Conservation (phyloP, 2,113 vertebrate species). For the Hippocampus comes region DNA sequence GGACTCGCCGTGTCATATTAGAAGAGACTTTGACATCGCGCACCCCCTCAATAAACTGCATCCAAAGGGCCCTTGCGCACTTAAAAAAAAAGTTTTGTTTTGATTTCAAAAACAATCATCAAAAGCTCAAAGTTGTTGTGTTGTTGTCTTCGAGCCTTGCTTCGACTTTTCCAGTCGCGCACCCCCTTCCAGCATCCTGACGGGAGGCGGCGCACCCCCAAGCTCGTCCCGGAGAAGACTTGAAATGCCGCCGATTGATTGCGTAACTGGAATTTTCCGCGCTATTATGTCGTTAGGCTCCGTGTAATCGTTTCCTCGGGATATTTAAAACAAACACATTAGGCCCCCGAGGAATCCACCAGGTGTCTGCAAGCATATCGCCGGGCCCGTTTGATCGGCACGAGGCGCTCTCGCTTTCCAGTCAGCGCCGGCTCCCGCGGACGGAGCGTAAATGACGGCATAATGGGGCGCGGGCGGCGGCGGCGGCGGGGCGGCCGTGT, state of each 20-base stretch:
- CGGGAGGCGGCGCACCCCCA: conserved; percentile 31
- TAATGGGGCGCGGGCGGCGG: conserved; percentile 92
- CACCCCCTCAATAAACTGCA: too few species aligned
- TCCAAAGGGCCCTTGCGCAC: too few species aligned
- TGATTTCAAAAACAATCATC: not conserved
- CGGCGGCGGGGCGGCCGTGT: conserved; percentile 89
- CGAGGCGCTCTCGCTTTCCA: conserved; percentile 70
- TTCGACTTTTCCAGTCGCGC: not conserved
- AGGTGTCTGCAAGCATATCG: conserved; percentile 84
- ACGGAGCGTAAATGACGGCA: conserved; percentile 96
- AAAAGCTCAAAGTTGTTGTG: too few species aligned
- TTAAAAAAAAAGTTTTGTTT: not conserved
- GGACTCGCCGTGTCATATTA: conserved; percentile 28
- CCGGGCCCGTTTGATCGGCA: conserved; percentile 81
- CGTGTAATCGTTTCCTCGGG: conserved; percentile 91
- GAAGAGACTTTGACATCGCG: not conserved
- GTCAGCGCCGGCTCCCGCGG: conserved; percentile 80
- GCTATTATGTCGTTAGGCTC: conserved; percentile 91
- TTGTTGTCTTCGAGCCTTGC: not conserved
- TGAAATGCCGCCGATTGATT: conserved; percentile 83
- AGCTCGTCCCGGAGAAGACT: conserved; percentile 78
- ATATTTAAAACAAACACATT: conserved; percentile 99
- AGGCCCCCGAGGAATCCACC: conserved; percentile 83
- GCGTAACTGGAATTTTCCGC: conserved; percentile 87
- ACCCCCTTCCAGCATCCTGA: not conserved